These are phyloP conservation scores for Hecatera dysodea DNA, from an alignment of 2,888 invertebrate species.

Conservation along the genomic window DNA sequence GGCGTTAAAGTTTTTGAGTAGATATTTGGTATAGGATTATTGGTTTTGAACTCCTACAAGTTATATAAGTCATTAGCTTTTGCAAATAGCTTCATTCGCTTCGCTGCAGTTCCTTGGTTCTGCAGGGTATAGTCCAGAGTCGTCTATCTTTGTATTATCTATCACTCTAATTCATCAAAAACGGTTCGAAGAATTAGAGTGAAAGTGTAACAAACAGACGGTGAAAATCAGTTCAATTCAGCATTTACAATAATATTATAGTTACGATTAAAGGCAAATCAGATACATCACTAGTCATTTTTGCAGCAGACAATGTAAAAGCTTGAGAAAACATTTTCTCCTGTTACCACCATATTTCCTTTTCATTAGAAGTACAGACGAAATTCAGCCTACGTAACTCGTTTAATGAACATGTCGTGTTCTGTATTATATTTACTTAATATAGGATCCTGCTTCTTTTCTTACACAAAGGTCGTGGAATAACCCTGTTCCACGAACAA, in stretches of 20 bases:
- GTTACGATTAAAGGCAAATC: background rate
- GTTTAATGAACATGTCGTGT: constrained; percentile 36
- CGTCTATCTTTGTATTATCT: too few relatives aligned
- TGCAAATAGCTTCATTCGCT: too few relatives aligned
- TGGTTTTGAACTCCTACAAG: background rate
- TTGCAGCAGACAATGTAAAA: background rate
- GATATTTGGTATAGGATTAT: constrained; percentile 5
- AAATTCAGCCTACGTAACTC: constrained; percentile 25
- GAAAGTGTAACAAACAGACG: too few relatives aligned
- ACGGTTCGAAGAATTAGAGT: too few relatives aligned
- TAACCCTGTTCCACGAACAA: constrained; percentile 13
- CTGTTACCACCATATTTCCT: background rate
- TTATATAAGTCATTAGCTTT: background rate
- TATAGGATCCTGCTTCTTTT: constrained; percentile 15
- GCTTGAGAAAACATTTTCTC: background rate
- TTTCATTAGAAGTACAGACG: constrained; percentile 15
- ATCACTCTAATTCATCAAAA: too few relatives aligned
- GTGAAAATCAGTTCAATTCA: too few relatives aligned
- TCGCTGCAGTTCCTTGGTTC: too few relatives aligned
- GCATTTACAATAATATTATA: too few relatives aligned
- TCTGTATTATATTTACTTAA: constrained; percentile 27
- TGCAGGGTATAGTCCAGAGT: too few relatives aligned
- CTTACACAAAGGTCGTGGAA: constrained; percentile 21
- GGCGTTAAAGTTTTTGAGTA: constrained; percentile 12
- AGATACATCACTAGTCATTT: background rate